Evolutionary conservation across 2,888 invertebrate genomes (phyloP), one percentile per base, ranked within the genome.

Genomic region (Rotaria socialis): DNA sequence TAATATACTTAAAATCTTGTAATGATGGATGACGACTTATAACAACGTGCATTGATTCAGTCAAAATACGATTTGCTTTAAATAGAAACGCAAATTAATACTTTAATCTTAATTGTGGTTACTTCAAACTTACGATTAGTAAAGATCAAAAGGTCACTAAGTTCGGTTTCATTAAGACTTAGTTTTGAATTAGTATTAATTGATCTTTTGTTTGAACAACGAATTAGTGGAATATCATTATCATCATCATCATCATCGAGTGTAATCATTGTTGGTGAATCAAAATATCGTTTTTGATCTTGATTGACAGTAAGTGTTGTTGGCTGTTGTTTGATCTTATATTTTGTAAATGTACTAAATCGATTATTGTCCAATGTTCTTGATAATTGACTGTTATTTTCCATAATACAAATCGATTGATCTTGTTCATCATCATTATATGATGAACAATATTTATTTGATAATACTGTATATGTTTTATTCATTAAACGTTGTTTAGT

Each of bases 11-110:
- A 11, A 80, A 43, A 80, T 80, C 80, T n/a, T 80, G 24, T 10
- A 80, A 80, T 22, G 80, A 80, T 80, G 80, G n/a, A 80, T 80
- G 80, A 24, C 80, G 80, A 80, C 80, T 80, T 4, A n/a, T 24
- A 6, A 80, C 80, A 4, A 80, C 80, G 0, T 47, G 80, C 80
- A 80, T 80, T 10, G 80, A 80, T 80, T 80, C 80, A 11, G 19
- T 47, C 47, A 80, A 80, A 24, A 80, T 14, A 24, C 80, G 80
- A 80, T 47, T 47, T 80, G 47, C 80, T 80, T 47, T 2, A 47
- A 43, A 24, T 14, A 80, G 41, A 5, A 47, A 41, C 41, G 11
- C 14, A 43, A 35, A 35, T 2, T 2, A 35, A 35, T 35, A 35
- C 35, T 35, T 35, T 2, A 2, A 80, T 47, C 8, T 14, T 24